Evolutionary conservation across 1,140 invertebrate species (phyloP), one percentile per base, ranked within the genome.

Genomic region (Thaumatotibia leucotreta): DNA sequence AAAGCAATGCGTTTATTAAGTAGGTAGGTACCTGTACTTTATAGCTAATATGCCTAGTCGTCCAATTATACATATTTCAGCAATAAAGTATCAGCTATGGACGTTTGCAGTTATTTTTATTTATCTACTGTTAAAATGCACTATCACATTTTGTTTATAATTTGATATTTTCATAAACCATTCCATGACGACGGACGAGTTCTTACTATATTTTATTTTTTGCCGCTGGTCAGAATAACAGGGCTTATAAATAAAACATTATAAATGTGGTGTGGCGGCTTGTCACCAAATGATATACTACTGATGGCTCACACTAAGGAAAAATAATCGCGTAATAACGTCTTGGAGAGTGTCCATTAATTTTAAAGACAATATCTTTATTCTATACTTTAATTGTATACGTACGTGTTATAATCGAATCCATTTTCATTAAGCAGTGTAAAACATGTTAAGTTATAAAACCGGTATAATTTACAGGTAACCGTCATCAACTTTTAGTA

Each of bases 141-240:
- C 39, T 8, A 14, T 20, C 14, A n/a, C 17, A 17, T 20, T 17
- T 6, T 45, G 6, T 9, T 27, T 11, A 27, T 58, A n/a, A 27
- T 58, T 45, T 24, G 24, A 58, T 58, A 58, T 58, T 58, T 58
- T 58, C 29, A 58, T 58, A 58, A 27, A 29, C 6, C 52, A 58
- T 58, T 58, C 52, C 52, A 58, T 27, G 24, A 27, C 52, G n/a
- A 58, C n/a, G 52, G n/a, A 27, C 52, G 52, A 31, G 52, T 58
- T 58, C 52, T n/a, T 58, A 58, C 52, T 58, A 58, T 58, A 58
- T 58, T 31, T 58, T 58, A 58, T 24, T 58, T 58, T 58, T 58
- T 58, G 23, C 52, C 52, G 52, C 52, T 58, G 24, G 24, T 29
- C 52, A 58, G 24, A 27, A 58, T 58, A 27, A 31, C 52, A 58